These are phyloP conservation scores for Pitta sordida DNA, from an alignment of 2,113 vertebrate species.

Conservation along the genomic window DNA sequence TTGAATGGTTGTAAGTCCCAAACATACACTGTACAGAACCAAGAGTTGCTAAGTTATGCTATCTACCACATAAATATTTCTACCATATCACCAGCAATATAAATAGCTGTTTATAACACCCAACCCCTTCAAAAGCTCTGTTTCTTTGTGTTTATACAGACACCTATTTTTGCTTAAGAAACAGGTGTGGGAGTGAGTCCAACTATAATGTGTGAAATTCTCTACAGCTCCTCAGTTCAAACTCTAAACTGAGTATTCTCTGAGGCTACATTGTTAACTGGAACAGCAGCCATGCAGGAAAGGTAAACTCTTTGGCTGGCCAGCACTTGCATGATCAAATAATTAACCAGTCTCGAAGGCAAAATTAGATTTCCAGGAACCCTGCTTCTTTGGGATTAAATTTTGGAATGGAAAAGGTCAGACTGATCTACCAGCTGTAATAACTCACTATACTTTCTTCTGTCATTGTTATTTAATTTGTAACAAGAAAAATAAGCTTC, in stretches of 20 bases:
- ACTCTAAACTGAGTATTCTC: background rate
- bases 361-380: constrained; percentile 52
- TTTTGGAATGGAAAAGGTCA: constrained; percentile 55
- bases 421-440: background rate
- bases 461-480: constrained; percentile 42
- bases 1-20: background rate
- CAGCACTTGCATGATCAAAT: background rate
- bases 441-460: constrained; percentile 5
- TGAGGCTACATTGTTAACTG: constrained; percentile 1
- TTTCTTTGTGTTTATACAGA: background rate
- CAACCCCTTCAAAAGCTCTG: background rate
- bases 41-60: background rate
- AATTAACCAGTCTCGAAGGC: constrained; percentile 28
- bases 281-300: constrained; percentile 8
- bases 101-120: background rate
- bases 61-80: background rate
- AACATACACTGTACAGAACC: background rate
- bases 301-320: constrained; percentile 23
- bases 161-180: background rate
- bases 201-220: background rate
- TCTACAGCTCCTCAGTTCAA: background rate
- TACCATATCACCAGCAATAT: background rate
- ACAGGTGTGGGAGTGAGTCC: constrained; percentile 3
- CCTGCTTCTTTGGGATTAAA: constrained; percentile 36
- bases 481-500: constrained; percentile 25